A percentile compares a stretch with the other conserved stretches of the same genome.
These are phyloP conservation scores for Amphipoea lucens DNA, from an alignment of 2,888 invertebrate species.

Conservation along the genomic window DNA sequence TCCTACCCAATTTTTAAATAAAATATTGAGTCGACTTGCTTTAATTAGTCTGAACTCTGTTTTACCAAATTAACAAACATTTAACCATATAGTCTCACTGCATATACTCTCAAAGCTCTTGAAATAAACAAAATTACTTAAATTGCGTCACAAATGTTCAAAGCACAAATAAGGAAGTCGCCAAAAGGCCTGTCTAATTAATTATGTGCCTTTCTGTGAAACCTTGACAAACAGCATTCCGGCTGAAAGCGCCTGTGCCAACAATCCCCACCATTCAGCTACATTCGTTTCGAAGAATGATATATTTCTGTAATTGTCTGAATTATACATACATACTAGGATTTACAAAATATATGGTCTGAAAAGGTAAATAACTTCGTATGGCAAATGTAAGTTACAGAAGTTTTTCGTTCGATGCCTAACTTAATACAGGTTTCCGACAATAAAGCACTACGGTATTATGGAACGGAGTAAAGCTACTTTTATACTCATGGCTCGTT, in stretches of 20 bases:
- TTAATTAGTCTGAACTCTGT: background rate
- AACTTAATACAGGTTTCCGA: background rate
- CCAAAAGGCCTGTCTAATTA: conserved; percentile 43
- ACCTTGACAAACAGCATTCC: conserved; percentile 24
- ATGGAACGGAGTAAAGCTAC: background rate
- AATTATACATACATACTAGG: conserved; percentile 18
- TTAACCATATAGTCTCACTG: background rate
- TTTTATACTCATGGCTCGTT: background rate
- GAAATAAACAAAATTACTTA: conserved; percentile 9
- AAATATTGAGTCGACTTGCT: background rate
- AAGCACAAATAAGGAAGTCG: conserved; percentile 17
- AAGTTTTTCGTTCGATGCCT: background rate
- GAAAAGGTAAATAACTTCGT: conserved; percentile 2
- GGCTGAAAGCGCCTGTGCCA: conserved; percentile 37
- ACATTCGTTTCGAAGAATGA: background rate
- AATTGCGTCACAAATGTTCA: conserved; percentile 10
- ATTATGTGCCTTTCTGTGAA: conserved; percentile 31
- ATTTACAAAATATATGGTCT: conserved; percentile 10
- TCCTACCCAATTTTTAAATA: background rate
- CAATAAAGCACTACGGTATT: background rate
- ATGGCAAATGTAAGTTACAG: background rate
- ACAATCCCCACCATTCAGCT: conserved; percentile 25
- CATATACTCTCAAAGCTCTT: background rate
- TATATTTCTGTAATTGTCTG: conserved; percentile 27
- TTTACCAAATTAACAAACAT: background rate